Base-by-base conservation (phyloP, 2,113 vertebrate genomes). In the Lates calcarifer region DNA sequence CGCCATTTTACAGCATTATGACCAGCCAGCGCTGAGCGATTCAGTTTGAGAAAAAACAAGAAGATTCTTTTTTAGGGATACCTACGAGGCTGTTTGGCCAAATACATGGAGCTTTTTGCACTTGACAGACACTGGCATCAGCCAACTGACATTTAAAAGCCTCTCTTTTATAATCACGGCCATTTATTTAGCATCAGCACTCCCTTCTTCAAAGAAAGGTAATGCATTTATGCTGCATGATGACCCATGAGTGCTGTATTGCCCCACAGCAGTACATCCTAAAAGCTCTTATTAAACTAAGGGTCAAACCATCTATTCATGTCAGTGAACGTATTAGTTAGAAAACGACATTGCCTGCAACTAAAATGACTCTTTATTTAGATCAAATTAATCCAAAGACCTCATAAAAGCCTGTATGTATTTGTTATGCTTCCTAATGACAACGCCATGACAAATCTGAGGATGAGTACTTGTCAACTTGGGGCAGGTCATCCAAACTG, bases 401-500 rank as follows among this genome's bases (percentile, higher is more conserved):
- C 60, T 64, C 43, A 28, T 39, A 31, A 76, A 67, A 85, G 74
- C 55, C 29, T 12, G 37, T 17, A 43, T 41, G 35, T 56, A 66
- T 71, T 67, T 35, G 28, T 73, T 31, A 63, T 73, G 37, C 33
- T 84, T 41, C 49, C 60, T 71, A 24, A 63, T 72, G 74, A 77
- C 58, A 84, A 74, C 11, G 6, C 6, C 62, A 26, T 87, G 78
- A 85, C 72, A 83, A 87, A 88, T 88, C 47, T 71, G 62, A 86
- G 53, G 55, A 84, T 68, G 81, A 86, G 80, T 49, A 37, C 76
- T 75, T 83, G 84, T 90, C 89, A 88, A 64, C 74, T 85, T 41
- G 61, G 41, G 61, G 71, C 86, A 83, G 79, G 74, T 86, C 85
- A 92, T 87, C 22, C 80, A 74, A 83, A 73, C 81, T 88, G 90